phyloP scores from a whole-genome alignment of 2,797 vertebrate genomes.

The Poeciliopsis presidionis region DNA sequence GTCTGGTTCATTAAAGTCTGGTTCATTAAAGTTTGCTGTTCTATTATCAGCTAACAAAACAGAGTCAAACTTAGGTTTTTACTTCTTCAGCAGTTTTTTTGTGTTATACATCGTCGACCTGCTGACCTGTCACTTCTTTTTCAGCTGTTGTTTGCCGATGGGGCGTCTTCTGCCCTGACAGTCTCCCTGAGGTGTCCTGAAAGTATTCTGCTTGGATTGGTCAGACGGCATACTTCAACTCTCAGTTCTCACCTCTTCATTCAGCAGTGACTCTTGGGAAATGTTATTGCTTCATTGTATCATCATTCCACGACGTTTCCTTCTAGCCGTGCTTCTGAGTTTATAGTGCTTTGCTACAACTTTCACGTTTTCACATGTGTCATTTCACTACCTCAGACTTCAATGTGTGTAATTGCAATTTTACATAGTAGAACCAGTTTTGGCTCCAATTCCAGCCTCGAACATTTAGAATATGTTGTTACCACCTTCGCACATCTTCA shows the following conservation, averaged over 20 bases:
- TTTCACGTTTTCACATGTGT: neutral
- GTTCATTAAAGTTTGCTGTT: neutral
- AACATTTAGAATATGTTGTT: neutral
- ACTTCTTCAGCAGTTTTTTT: neutral
- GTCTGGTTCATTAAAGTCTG: neutral
- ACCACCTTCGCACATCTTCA: neutral
- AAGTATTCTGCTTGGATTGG: neutral
- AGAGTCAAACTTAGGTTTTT: neutral
- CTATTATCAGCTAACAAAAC: neutral
- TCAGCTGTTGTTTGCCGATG: neutral
- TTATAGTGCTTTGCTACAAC: neutral
- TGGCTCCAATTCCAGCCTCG: neutral
- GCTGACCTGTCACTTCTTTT: neutral
- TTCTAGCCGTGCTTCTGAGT: neutral
- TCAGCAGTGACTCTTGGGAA: neutral
- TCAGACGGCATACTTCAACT: neutral
- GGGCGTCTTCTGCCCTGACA: neutral
- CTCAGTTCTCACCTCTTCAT: neutral
- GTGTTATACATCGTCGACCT: neutral
- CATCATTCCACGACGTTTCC: neutral
- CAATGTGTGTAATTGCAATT: too few relatives aligned
- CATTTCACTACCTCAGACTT: too few relatives aligned
- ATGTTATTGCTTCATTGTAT: neutral
- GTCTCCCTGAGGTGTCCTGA: neutral
- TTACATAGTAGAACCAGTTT: too few relatives aligned